Conservation (phyloP, 2,888 invertebrate species). For the Cryptocheilus praepositus region DNA sequence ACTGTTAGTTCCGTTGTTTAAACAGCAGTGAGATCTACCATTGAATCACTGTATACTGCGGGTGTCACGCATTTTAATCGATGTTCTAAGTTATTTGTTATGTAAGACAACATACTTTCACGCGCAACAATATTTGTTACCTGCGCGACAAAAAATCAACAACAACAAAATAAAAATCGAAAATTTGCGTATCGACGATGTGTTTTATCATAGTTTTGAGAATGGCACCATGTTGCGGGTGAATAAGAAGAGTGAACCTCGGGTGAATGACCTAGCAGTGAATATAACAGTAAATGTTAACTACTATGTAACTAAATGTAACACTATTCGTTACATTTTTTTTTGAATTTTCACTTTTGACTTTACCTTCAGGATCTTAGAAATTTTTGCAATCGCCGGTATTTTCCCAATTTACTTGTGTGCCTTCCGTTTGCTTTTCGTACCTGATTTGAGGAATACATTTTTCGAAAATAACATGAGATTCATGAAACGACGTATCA, state of each 20-base stretch:
- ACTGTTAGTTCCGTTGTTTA: conserved; percentile 84
- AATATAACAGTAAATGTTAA: conserved; percentile 87
- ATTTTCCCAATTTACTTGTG: too few species aligned
- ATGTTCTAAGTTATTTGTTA: conserved; percentile 79
- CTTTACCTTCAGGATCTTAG: too few species aligned
- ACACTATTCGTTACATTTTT: too few species aligned
- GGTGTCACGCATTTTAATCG: conserved; percentile 87
- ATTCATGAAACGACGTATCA: too few species aligned
- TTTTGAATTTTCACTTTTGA: too few species aligned
- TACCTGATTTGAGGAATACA: too few species aligned
- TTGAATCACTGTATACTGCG: conserved; percentile 81
- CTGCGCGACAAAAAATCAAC: conserved; percentile 39
- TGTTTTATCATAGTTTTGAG: conserved; percentile 81
- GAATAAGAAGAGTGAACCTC: conserved; percentile 82
- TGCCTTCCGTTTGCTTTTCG: too few species aligned
- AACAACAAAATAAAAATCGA: not conserved
- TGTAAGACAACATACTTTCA: conserved; percentile 79
- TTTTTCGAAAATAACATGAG: too few species aligned
- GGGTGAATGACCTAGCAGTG: conserved; percentile 84
- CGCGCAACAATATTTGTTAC: conserved; percentile 82
- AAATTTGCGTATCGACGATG: not conserved
- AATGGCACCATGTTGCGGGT: conserved; percentile 87
- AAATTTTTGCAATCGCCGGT: too few species aligned
- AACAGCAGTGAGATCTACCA: conserved; percentile 85
- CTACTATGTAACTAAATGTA: too few species aligned